These are phyloP conservation scores for Tiliacea citrago DNA, from an alignment of 2,888 invertebrate species.

Conservation along the genomic window DNA sequence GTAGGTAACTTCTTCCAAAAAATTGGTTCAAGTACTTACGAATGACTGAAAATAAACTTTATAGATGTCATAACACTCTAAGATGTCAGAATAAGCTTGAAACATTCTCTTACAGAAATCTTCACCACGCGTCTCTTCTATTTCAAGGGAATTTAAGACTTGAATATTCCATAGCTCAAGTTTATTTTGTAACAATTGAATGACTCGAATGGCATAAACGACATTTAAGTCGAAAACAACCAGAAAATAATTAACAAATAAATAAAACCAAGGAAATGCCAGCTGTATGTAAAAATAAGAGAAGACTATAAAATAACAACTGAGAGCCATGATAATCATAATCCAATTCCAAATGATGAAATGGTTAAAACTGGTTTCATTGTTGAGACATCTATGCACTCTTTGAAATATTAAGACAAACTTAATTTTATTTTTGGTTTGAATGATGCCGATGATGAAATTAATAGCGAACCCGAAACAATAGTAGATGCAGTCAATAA, in stretches of 20 bases:
- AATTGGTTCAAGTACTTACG: slow-evolving; percentile 4
- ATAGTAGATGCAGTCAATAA: slow-evolving; percentile 10
- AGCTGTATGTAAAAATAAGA: neutral
- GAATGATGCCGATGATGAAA: neutral
- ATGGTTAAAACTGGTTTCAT: neutral
- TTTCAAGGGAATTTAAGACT: neutral
- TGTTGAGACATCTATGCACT: slow-evolving; percentile 19
- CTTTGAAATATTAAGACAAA: slow-evolving; percentile 34
- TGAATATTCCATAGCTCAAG: slow-evolving; percentile 19
- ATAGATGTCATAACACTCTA: slow-evolving; percentile 16
- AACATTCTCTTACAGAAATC: slow-evolving; percentile 19
- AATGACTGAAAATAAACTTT: slow-evolving; percentile 1
- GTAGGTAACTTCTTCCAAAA: neutral
- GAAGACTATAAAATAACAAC: neutral
- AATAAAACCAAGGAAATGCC: neutral
- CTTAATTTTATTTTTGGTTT: slow-evolving; percentile 5
- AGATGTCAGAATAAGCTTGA: slow-evolving; percentile 18
- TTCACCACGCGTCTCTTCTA: too few species aligned
- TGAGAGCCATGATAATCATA: neutral
- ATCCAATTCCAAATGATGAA: slow-evolving; percentile 34
- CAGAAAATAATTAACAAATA: neutral
- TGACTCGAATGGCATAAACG: slow-evolving; percentile 4
- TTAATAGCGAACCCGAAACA: slow-evolving; percentile 14
- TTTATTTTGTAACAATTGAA: slow-evolving; percentile 25
- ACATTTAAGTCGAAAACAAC: slow-evolving; percentile 25